Evolutionary conservation across 2,888 invertebrate species (phyloP).

Genomic region (Nomada flava): DNA sequence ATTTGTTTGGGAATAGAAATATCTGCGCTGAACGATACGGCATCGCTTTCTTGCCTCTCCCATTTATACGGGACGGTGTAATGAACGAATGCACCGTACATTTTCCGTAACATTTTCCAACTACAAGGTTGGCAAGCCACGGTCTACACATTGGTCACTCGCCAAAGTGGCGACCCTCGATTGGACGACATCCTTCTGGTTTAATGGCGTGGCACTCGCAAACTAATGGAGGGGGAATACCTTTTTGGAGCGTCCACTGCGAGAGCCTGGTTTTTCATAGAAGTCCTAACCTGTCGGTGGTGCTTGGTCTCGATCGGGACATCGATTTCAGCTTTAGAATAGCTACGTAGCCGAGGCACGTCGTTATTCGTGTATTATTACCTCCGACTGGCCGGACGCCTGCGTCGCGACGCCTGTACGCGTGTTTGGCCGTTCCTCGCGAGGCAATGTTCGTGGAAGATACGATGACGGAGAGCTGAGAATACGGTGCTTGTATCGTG

Average conservation of each 20-base stretch:
- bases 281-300: constrained; percentile 52
- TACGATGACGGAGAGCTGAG: constrained; percentile 73
- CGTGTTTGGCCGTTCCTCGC: background rate
- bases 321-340: constrained; percentile 22
- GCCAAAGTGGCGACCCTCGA: constrained; percentile 41
- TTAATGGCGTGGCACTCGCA: constrained; percentile 33
- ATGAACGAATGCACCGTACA: too few relatives aligned
- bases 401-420: constrained; percentile 6
- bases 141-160: constrained; percentile 27
- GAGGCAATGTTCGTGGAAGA: constrained; percentile 28
- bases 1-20: too few relatives aligned
- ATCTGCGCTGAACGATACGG: too few relatives aligned
- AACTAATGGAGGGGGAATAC: constrained; percentile 12
- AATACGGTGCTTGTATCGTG: constrained; percentile 52
- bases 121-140: background rate
- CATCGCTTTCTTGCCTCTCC: too few relatives aligned
- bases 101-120: background rate
- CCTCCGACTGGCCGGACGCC: constrained; percentile 2
- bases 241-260: constrained; percentile 25
- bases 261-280: constrained; percentile 19
- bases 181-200: constrained; percentile 23
- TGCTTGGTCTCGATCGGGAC: constrained; percentile 31
- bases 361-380: background rate
- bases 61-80: too few relatives aligned
- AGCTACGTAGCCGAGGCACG: background rate